Evolutionary conservation across 2,113 vertebrate genomes (phyloP), one percentile per base, ranked within the genome.

Genomic region (Rhizomys pruinosus): DNA sequence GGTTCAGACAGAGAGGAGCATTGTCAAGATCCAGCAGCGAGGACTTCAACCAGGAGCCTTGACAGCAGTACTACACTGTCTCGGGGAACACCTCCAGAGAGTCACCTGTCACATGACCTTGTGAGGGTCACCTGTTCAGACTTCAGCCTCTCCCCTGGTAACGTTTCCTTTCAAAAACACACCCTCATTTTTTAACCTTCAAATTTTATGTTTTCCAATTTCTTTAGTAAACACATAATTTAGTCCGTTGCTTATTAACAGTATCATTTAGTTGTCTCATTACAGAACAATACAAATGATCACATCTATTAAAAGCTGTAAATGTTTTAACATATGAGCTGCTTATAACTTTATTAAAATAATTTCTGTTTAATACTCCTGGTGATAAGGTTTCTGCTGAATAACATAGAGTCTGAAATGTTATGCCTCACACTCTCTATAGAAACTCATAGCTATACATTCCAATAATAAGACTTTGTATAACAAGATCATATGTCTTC

Each of bases 401-500:
- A 71, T 12, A 17, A n/a, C 63, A 44, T 76, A 19, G 42, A 95
- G 73, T 87, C 55, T 93, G 59, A 95, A 81, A 47, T 44, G 37
- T 47, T 90, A 73, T 82, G 34, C 34, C 23, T 95, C 78, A 76
- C 23, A 66, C 71, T 13, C 52, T 84, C 89, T 39, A 27, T 59
- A 92, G 76, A 95, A 88, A 27, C 69, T 84, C 91, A 66, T 57
- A 86, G 69, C 82, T 93, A 90, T 77, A 79, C 81, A 96, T 96
- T 95, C 88, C 92, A 93, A 92, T 89, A 95, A 96, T 69, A 97
- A 84, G 39, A 2, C 88, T 95, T 96, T 84, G 57, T 90, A 61
- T 93, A 96, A 93, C 59, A 90, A 94, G 92, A 95, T 94, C 90
- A 64, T 96, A 84, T 96, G 88, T 96, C 95, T 96, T 96, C 82